These are phyloP conservation scores for Hippocampus barbouri DNA, from an alignment of 2,113 vertebrate species.

Conservation along the genomic window DNA sequence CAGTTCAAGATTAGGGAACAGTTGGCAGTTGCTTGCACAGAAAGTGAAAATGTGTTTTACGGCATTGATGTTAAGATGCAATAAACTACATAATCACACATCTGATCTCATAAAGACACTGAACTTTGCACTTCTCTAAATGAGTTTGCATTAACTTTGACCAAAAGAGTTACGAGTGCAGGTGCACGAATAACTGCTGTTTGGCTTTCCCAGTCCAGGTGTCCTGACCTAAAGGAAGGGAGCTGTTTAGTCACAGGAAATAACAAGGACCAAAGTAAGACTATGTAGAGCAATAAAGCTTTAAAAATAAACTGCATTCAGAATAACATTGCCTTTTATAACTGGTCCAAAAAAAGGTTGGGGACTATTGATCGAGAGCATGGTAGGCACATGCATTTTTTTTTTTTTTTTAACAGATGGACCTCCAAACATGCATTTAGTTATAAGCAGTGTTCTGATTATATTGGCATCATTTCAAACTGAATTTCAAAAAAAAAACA, in stretches of 20 bases:
- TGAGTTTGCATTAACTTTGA: not conserved
- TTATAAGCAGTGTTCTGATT: no score
- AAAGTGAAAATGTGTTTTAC: not conserved
- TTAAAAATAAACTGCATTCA: slow-evolving; percentile 36
- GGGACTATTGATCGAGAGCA: not conserved
- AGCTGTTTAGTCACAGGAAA: slow-evolving; percentile 51
- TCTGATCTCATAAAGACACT: not conserved
- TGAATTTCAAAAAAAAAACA: no score
- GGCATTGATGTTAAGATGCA: slow-evolving; percentile 7
- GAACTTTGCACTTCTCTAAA: slow-evolving; percentile 15
- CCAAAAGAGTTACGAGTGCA: not conserved
- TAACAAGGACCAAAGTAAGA: slow-evolving; percentile 48
- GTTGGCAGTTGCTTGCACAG: not conserved
- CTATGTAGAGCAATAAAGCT: slow-evolving; percentile 49
- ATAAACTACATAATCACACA: slow-evolving; percentile 16
- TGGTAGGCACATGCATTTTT: no score
- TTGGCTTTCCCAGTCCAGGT: slow-evolving; percentile 31
- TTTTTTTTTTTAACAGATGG: no score
- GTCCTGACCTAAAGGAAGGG: slow-evolving; percentile 46
- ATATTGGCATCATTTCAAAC: no score
- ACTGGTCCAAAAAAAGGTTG: not conserved
- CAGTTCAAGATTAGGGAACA: not conserved
- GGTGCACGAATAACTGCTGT: slow-evolving; percentile 19
- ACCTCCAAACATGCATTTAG: no score
- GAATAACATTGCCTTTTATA: slow-evolving; percentile 3